Evolutionary conservation across 2,797 vertebrate genomes (phyloP).

Genomic region (Tangara arthus): DNA sequence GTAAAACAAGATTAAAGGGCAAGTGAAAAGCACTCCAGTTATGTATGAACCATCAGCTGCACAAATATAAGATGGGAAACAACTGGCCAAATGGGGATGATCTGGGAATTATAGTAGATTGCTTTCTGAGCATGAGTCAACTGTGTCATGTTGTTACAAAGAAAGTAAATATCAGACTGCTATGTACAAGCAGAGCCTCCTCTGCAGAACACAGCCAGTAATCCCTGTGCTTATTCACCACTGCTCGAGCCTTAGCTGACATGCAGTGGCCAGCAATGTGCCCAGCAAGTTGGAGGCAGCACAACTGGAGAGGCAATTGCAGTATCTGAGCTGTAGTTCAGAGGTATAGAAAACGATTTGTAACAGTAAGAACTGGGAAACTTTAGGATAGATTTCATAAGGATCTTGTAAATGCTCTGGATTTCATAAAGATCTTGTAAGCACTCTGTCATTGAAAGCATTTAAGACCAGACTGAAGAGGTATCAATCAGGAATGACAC

Average conservation of each 20-base stretch:
- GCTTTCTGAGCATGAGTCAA: slow-evolving; percentile 30
- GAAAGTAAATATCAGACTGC: slow-evolving; percentile 43
- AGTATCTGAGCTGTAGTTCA: neutral
- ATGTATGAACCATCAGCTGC: slow-evolving; percentile 18
- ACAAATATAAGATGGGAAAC: slow-evolving; percentile 26
- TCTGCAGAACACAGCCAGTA: neutral
- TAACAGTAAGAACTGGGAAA: neutral
- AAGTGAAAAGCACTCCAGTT: slow-evolving; percentile 3
- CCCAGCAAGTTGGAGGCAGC: neutral
- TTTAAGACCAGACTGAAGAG: neutral
- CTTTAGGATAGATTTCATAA: neutral
- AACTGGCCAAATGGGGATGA: slow-evolving; percentile 31
- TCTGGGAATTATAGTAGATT: slow-evolving; percentile 35
- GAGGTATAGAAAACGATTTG: neutral
- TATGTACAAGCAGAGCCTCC: neutral
- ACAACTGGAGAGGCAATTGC: neutral
- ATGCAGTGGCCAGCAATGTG: neutral
- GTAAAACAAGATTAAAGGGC: slow-evolving; percentile 12
- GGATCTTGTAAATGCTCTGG: neutral
- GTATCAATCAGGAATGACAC: neutral
- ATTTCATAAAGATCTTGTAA: neutral
- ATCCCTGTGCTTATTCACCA: slow-evolving; percentile 17
- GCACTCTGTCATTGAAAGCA: neutral
- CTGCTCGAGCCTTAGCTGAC: neutral
- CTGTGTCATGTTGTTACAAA: slow-evolving; percentile 29